Evolutionary conservation across 1,140 invertebrate genomes (phyloP), one percentile per base, ranked within the genome.

Genomic region (Aphaenogaster rudis): DNA sequence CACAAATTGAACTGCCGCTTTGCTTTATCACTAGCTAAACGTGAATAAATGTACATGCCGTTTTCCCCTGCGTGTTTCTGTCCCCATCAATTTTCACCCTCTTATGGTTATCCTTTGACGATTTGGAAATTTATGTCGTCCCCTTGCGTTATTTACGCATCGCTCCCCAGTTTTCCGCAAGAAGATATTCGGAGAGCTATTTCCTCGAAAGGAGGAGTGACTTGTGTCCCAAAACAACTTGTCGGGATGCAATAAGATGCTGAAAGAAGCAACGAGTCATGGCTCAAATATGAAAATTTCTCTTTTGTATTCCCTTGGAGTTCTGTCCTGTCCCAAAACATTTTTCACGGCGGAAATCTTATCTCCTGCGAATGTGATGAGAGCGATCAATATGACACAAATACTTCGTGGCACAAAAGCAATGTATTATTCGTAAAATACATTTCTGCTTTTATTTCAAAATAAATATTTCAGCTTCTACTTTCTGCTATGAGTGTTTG

Each of bases 181-280:
- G 45, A 67, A 85, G 69, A 81, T 81, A 36, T 4, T 17, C 33
- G 79, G 11, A 48, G 45, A 85, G 69, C 33, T 79, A 84, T 90
- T 90, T 86, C 78, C 71, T 59, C 48, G 42, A 15, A 50, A 61
- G 54, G 45, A 79, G 36, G 57, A 90, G 79, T 76, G 87, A 89
- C 74, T 84, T 79, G 87, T 85, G 87, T 85, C 61, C 61, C 66
- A 81, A 87, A 89, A 89, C 87, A 87, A 91, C 90, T 87, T 61
- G 87, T 45, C 63, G 84, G 79, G 85, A 91, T 87, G 90, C 87
- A 91, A 91, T 91, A 91, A 91, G 76, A 84, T 67, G 86, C 45
- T 67, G 79, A 71, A 52, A 74, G 59, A 77, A 84, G 42, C 77
- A 57, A 76, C 64, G 81, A 54, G 39, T 66, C 45, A 54, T 85